A percentile compares a stretch with the other conserved stretches of the same genome.
Conservation (phyloP, 2,888 invertebrate genomes). For the Druceiella hillmani region DNA sequence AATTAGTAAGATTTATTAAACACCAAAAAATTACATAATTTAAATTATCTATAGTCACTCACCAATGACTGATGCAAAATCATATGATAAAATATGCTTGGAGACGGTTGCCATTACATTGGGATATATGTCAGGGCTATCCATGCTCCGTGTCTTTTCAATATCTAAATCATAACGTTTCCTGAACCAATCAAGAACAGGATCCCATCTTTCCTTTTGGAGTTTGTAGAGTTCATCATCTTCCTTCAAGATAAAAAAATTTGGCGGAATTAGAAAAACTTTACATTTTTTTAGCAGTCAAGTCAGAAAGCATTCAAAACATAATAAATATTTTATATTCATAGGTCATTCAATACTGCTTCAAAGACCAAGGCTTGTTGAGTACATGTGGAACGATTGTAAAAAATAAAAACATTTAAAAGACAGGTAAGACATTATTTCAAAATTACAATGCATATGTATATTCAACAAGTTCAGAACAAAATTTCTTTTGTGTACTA, state of each 20-base stretch:
- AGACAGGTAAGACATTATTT: no score
- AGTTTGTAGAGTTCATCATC: slow-evolving; percentile 68
- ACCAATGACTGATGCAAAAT: slow-evolving; percentile 80
- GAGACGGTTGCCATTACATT: slow-evolving; percentile 64
- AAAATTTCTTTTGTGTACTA: no score
- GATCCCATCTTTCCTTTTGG: slow-evolving; percentile 84
- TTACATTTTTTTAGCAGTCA: not conserved
- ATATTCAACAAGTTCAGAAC: no score
- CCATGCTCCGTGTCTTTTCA: slow-evolving; percentile 64
- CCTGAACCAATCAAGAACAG: slow-evolving; percentile 86
- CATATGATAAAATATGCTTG: slow-evolving; percentile 76
- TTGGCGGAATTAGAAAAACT: not conserved
- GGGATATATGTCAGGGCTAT: slow-evolving; percentile 59
- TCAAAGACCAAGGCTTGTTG: no score
- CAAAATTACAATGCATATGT: no score
- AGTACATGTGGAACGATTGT: no score
- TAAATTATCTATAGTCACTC: slow-evolving; percentile 24
- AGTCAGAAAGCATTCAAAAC: no score
- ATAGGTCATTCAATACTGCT: no score
- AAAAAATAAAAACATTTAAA: no score
- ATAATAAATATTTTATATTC: no score
- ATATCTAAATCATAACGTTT: slow-evolving; percentile 69
- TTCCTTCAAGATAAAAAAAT: slow-evolving; percentile 48
- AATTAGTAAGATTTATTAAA: slow-evolving; percentile 6
- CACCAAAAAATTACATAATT: slow-evolving; percentile 6